Conservation (phyloP, 2,797 vertebrate genomes). For the Loriculus beryllinus region DNA sequence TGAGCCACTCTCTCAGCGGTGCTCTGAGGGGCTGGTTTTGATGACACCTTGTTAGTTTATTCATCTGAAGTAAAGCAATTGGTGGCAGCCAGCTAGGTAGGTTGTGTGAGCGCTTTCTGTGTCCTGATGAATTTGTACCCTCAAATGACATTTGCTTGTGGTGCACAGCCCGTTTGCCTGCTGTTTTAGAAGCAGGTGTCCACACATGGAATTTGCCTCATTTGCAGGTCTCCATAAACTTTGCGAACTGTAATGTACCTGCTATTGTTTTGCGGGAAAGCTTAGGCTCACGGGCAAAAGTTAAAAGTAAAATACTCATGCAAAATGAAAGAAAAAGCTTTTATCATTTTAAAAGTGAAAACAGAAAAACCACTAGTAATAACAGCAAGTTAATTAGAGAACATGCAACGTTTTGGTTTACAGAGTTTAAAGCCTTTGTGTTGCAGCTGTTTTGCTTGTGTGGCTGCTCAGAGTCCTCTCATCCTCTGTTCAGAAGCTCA, state of each 20-base stretch:
- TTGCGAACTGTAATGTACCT: background rate
- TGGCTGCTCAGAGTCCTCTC: background rate
- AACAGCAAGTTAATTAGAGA: constrained; percentile 24
- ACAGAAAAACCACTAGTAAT: background rate
- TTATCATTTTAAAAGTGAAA: constrained; percentile 19
- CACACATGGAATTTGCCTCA: background rate
- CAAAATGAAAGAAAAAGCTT: constrained; percentile 21
- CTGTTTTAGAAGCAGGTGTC: background rate
- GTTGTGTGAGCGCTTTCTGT: background rate
- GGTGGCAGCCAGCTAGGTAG: background rate
- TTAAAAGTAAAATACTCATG: background rate
- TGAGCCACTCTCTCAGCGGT: background rate
- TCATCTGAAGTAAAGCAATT: background rate
- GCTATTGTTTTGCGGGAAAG: background rate
- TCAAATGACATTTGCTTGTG: background rate
- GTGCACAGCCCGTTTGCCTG: background rate
- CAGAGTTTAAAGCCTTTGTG: background rate
- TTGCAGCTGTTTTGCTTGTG: background rate
- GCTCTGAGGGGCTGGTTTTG: background rate
- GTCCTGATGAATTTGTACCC: background rate
- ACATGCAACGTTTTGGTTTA: background rate
- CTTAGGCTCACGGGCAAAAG: background rate
- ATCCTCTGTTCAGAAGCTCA: background rate
- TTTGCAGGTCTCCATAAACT: background rate
- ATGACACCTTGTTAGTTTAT: background rate